Evolutionary conservation across 30 jellyfish, hydroid and myxozoan genomes (phyloP), one percentile per base, ranked within the genome.

Genomic region (Clytia hemisphaerica): DNA sequence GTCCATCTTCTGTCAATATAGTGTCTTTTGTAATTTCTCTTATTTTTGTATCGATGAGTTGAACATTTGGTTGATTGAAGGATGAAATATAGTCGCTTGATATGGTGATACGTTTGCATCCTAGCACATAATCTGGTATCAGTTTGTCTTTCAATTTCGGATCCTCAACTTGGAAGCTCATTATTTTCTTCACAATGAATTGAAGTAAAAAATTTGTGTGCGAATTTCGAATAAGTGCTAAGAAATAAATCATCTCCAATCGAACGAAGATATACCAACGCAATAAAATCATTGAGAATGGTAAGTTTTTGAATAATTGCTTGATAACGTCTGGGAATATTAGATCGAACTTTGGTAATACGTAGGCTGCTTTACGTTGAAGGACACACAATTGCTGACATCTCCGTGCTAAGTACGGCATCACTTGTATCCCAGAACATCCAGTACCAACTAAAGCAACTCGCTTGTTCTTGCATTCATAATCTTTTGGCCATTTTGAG

Each of bases 381-480:
- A 48, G 26, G 2, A 48, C 61, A 48, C 26, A 48, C 26, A 48
- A 48, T 5, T 9, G 21, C 9, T 48, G 21, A 19, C 21, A 29
- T 9, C 9, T 48, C 21, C 26, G 31, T 4, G 61, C 61, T 19
- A 48, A 19, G 61, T 32, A 19, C 2, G 61, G 61, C 6, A 48
- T 32, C 6, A 48, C 26, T 48, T 48, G 61, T 19, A 48, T 32
- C 2, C 31, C 9, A 9, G 61, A 48, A 9, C 31, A 29, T 48
- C 61, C 61, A 48, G 61, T 48, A 48, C 61, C 61, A 2, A 48
- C 26, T 19, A 48, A 5, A 2, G 61, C 61, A 2, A 48, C 61
- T 48, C 6, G 26, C 9, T 48, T 48, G 2, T 32, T 32, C 9
- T 48, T 32, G 21, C 21, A 48, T 5, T 32, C 26, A 32, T 32